phyloP scores from a whole-genome alignment of 2,888 invertebrate species.

The Anorthoa munda region DNA sequence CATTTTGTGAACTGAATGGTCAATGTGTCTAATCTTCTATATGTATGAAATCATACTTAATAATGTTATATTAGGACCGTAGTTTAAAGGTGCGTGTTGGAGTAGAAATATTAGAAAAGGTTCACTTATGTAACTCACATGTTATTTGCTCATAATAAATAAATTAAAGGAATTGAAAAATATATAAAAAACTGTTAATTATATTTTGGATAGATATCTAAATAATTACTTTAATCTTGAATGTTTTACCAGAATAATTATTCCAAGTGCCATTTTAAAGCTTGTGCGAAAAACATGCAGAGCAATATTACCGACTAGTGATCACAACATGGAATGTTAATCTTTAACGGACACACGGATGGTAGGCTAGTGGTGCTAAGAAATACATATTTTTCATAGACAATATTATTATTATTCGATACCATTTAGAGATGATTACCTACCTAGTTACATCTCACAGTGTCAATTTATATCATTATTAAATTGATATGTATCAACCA shows the following conservation, averaged over 20 bases:
- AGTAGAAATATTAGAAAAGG: conserved; percentile 53
- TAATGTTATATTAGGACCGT: conserved; percentile 49
- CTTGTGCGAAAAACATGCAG: conserved; percentile 45
- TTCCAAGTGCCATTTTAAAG: conserved; percentile 49
- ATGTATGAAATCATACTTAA: conserved; percentile 44
- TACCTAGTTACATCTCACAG: conserved; percentile 71
- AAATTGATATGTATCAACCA: conserved; percentile 68
- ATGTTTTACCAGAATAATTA: conserved; percentile 42
- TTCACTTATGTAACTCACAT: conserved; percentile 40
- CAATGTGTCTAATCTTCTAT: conserved; percentile 53
- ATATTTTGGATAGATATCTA: conserved; percentile 36
- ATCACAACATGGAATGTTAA: conserved; percentile 59
- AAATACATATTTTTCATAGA: conserved; percentile 87
- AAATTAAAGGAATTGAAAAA: conserved; percentile 69
- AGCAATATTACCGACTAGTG: conserved; percentile 57
- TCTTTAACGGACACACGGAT: conserved; percentile 51
- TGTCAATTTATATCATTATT: conserved; percentile 85
- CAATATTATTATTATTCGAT: conserved; percentile 83
- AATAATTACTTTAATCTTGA: conserved; percentile 39
- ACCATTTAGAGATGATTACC: conserved; percentile 82
- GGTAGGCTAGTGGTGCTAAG: conserved; percentile 87
- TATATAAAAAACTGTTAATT: conserved; percentile 21
- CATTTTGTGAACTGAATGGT: conserved; percentile 55
- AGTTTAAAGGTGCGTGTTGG: conserved; percentile 53
- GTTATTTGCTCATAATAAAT: conserved; percentile 63